phyloP scores from a whole-genome alignment of 2,797 vertebrate genomes.

The Brachymystax lenok region DNA sequence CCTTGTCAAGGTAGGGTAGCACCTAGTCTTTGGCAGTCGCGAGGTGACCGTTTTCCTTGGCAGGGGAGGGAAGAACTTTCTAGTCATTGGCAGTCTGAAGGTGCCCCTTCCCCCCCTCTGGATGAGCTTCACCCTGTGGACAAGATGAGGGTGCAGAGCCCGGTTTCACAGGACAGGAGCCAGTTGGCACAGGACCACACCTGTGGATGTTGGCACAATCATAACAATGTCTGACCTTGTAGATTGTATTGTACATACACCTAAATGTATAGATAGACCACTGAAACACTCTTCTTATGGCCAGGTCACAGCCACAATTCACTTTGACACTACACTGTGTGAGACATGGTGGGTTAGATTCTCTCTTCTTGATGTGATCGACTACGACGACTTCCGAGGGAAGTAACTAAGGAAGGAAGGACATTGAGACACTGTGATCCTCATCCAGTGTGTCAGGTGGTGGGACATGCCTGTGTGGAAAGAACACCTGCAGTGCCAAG shows the following conservation, averaged over 20 bases:
- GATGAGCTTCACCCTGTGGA: not conserved
- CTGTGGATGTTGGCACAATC: not conserved
- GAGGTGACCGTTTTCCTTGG: no score
- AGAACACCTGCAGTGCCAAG: not conserved
- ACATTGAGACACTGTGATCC: not conserved
- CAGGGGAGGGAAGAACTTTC: not conserved
- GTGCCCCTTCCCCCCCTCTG: not conserved
- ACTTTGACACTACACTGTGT: conserved; percentile 34
- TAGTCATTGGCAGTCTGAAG: not conserved
- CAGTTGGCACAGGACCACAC: not conserved
- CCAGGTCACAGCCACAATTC: conserved; percentile 33
- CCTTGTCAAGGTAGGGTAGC: not conserved
- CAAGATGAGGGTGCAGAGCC: not conserved
- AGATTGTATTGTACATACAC: not conserved
- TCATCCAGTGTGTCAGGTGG: not conserved
- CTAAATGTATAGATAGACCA: not conserved
- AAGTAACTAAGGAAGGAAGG: not conserved
- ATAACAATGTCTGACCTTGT: not conserved
- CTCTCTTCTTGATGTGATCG: conserved; percentile 37
- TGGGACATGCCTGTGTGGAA: not conserved
- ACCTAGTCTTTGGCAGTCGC: no score
- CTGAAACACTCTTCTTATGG: conserved; percentile 2
- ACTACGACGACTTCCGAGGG: conserved; percentile 12
- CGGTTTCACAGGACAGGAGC: not conserved
- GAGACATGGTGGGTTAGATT: conserved; percentile 57